Base-by-base conservation (phyloP, 2,888 invertebrate species). In the Athripsodes cinereus region DNA sequence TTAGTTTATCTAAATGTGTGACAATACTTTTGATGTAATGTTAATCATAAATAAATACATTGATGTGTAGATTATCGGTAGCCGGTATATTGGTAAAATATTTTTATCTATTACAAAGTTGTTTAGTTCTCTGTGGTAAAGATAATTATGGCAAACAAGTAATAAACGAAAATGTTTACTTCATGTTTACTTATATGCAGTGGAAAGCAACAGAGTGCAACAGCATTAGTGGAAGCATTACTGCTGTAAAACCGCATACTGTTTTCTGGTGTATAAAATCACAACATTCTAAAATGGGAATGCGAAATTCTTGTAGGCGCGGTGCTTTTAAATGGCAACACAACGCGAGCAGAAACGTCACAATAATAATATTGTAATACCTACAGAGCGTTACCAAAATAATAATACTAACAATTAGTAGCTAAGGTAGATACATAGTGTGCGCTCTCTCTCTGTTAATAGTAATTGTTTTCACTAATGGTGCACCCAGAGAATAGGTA, bases 381-480 rank as follows among this genome's bases (percentile, higher is more conserved):
- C n/a, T n/a, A 26, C 26, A 26, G 10, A 26, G 26, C 26, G 10
- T 26, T 26, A 40, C 8, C 13, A 40, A 40, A 40, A 40, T 40
- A 40, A 40, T 40, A 40, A 40, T 40, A 13, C 40, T n/a, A 16
- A 40, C 40, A 40, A 40, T 40, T 40, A 40, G 40, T 40, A 8
- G n/a, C 6, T 6, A 31, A 31, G 13, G 40, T 40, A 40, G 5
- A 5, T 40, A 26, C 26, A 3, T 10, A 26, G 5, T 26, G 26
- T 26, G 26, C 26, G 10, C 26, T 26, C n/a, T n/a, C n/a, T n/a
- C n/a, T n/a, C 8, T 5, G 13, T 5, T n/a, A 40, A 40, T 40
- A 40, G 40, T 40, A 40, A 40, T 40, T 40, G 40, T 40, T 40
- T 40, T 40, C 40, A n/a, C 40, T 40, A 40, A 40, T 40, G 40